A percentile compares a stretch with the other conserved stretches of the same genome.
Conservation (phyloP, 2,797 vertebrate genomes). For the Sibirionetta formosa region DNA sequence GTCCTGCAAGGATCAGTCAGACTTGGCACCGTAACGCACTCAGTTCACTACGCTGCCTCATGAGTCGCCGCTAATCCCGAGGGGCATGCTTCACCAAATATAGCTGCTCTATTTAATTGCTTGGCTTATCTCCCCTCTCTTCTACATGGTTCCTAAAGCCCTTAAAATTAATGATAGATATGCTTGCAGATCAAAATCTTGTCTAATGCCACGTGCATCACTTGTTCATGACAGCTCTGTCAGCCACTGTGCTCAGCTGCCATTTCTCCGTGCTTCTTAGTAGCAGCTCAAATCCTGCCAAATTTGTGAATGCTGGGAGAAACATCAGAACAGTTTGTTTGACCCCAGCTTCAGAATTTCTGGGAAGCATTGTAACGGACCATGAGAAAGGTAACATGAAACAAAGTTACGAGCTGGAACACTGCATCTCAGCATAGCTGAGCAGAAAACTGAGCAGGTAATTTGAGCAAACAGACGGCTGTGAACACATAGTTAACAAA, state of each 20-base stretch:
- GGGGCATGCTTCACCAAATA: constrained; percentile 5
- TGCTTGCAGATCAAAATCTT: constrained; percentile 12
- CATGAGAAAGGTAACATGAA: not conserved
- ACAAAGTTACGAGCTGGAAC: not conserved
- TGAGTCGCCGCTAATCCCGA: constrained; percentile 11
- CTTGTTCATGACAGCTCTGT: not conserved
- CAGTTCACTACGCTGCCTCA: not conserved
- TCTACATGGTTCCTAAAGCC: constrained; percentile 3
- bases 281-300: not conserved
- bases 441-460: not conserved
- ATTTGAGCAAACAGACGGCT: not conserved
- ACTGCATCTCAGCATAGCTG: not conserved
- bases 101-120: constrained; percentile 19
- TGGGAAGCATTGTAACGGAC: not conserved
- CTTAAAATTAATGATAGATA: constrained; percentile 20
- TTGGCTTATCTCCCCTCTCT: constrained; percentile 27
- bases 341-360: constrained; percentile 23
- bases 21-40: not conserved
- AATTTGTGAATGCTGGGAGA: not conserved
- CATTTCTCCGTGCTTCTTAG: not conserved
- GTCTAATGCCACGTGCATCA: not conserved
- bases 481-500: not conserved
- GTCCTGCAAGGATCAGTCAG: not conserved
- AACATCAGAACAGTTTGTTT: not conserved
- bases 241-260: not conserved